Conservation (phyloP, 1,140 invertebrate genomes). For the Mylabris phalerata region DNA sequence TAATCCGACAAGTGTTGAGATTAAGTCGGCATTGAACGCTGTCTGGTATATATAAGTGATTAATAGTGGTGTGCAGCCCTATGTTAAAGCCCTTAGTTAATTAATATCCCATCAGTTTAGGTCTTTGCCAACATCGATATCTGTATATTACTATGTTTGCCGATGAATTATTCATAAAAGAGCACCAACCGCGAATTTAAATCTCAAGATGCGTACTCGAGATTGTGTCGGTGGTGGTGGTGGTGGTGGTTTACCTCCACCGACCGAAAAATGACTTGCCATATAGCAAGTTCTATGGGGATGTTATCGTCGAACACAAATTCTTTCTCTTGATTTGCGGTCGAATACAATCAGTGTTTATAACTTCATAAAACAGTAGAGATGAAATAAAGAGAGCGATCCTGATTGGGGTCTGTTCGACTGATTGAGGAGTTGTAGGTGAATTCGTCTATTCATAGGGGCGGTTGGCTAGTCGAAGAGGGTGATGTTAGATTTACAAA, state of each 20-base stretch:
- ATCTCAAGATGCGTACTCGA: constrained; percentile 20
- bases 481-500: not conserved
- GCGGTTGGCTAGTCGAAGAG: not conserved
- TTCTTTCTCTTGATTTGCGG: not conserved
- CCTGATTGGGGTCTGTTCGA: constrained; percentile 1
- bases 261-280: constrained; percentile 9
- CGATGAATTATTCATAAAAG: constrained; percentile 25
- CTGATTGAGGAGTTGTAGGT: constrained; percentile 2
- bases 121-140: constrained; percentile 13
- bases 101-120: constrained; percentile 24
- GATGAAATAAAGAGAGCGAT: not conserved
- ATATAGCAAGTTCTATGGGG: constrained; percentile 5
- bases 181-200: constrained; percentile 19
- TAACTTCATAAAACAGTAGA: constrained; percentile 15
- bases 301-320: not conserved
- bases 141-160: constrained; percentile 25
- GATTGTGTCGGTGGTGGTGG: constrained; percentile 1
- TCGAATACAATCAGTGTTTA: constrained; percentile 8
- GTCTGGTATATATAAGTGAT: constrained; percentile 11
- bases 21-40: constrained; percentile 7
- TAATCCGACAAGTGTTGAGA: constrained; percentile 20
- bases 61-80: constrained; percentile 17
- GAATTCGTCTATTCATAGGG: constrained; percentile 6
- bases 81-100: constrained; percentile 20
- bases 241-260: constrained; percentile 1